Conservation (phyloP, 2,113 vertebrate genomes). For the Notothenia coriiceps region DNA sequence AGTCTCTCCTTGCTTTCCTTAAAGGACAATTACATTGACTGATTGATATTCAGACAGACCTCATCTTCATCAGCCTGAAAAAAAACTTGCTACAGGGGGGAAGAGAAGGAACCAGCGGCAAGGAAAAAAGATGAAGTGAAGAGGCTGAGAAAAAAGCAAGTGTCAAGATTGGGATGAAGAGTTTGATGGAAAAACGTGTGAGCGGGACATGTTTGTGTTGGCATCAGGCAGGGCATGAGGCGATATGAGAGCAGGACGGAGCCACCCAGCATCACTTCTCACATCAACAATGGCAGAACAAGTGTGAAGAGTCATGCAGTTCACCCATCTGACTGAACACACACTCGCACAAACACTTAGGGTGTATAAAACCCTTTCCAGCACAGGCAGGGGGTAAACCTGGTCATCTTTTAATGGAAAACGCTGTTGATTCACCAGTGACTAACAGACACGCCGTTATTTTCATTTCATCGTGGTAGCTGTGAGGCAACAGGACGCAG, state of each 20-base stretch:
- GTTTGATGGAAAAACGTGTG: slow-evolving; percentile 59
- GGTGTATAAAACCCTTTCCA: slow-evolving; percentile 23
- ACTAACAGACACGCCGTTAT: slow-evolving; percentile 50
- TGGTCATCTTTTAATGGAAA: slow-evolving; percentile 68
- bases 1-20: slow-evolving; percentile 77
- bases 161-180: slow-evolving; percentile 19
- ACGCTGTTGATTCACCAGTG: slow-evolving; percentile 58
- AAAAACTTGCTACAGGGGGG: slow-evolving; percentile 35
- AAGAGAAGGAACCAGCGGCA: slow-evolving; percentile 16
- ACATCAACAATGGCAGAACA: slow-evolving; percentile 71
- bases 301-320: slow-evolving; percentile 67
- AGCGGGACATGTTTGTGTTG: slow-evolving; percentile 38
- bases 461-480: slow-evolving; percentile 52
- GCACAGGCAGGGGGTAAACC: slow-evolving; percentile 4
- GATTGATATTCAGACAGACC: slow-evolving; percentile 81
- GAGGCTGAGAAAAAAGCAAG: slow-evolving; percentile 30
- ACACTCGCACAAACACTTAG: slow-evolving; percentile 14
- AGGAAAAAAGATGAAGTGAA: slow-evolving; percentile 34
- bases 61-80: slow-evolving; percentile 67
- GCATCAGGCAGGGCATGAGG: slow-evolving; percentile 32
- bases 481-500: slow-evolving; percentile 50
- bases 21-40: slow-evolving; percentile 81
- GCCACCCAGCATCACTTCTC: slow-evolving; percentile 66
- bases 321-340: slow-evolving; percentile 63
- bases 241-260: slow-evolving; percentile 50